Evolutionary conservation across 2,888 invertebrate genomes (phyloP).

Genomic region (Physocephala rufipes): DNA sequence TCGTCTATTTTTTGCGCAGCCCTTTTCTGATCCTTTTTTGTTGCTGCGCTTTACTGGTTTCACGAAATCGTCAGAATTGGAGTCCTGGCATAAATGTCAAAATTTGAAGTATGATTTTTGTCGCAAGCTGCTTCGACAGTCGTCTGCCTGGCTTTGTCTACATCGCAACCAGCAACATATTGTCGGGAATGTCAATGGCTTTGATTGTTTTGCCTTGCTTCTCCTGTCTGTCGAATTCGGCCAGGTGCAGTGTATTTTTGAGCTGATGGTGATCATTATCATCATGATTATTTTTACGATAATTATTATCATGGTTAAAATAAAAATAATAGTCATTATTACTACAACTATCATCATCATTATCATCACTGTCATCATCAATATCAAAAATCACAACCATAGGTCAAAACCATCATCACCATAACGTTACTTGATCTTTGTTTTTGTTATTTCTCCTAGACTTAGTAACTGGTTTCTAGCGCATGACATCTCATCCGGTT

Average conservation of each 20-base stretch:
- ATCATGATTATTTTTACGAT: too few species aligned
- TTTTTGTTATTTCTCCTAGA: too few species aligned
- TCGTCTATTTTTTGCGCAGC: too few species aligned
- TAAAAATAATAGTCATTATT: too few species aligned
- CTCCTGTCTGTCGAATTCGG: not conserved
- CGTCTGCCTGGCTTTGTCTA: not conserved
- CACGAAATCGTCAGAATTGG: too few species aligned
- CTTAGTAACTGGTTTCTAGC: too few species aligned
- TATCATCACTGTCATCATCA: not conserved
- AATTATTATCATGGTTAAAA: too few species aligned
- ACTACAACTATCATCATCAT: too few species aligned
- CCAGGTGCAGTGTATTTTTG: slow-evolving; percentile 11
- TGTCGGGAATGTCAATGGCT: not conserved
- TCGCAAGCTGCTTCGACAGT: not conserved
- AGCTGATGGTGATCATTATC: not conserved
- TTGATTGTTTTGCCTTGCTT: not conserved
- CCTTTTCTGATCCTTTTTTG: too few species aligned
- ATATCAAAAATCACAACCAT: not conserved
- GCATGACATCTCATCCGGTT: too few species aligned
- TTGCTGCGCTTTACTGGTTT: too few species aligned
- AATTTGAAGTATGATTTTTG: not conserved
- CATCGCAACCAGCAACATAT: not conserved
- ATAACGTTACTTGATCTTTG: too few species aligned
- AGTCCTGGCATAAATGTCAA: not conserved
- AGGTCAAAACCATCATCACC: not conserved